Base-by-base conservation (phyloP, 2,797 vertebrate species). In the Cephalopachus bancanus region DNA sequence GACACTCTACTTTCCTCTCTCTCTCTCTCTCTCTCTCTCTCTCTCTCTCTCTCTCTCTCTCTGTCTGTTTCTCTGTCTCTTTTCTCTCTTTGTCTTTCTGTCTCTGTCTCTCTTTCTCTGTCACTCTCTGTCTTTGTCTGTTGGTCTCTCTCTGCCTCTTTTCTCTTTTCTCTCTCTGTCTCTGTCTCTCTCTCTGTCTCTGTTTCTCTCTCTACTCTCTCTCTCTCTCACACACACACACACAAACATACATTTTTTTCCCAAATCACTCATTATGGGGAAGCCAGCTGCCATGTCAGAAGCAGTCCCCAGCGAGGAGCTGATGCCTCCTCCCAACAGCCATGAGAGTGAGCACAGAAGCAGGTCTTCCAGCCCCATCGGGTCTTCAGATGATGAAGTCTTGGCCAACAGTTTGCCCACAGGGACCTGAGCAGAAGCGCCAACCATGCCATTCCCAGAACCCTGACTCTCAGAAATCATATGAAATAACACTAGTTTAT, bases 331-430 rank as follows among this genome's bases (percentile, higher is more conserved):
- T 28, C 0, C 8, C 6, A 3, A 17, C 26, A 49, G 28, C 10
- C 49, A 0, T 1, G 2, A 4, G 7, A 0, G 11, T 5, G 44
- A n/a, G 30, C 7, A 3, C 0, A 0, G 22, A 26, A 9, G 55
- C 30, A 1, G 0, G 16, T 37, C 30, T 44, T 37, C 30, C 6
- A 24, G 7, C 49, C 24, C 26, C 44, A 24, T 10, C 67, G 15
- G 37, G 55, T 67, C 33, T 62, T 80, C 26, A 4, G 65, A 33
- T 19, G 65, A 33, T 2, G 0, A 6, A 60, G 37, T 17, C 53
- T 22, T 6, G 3, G 30, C 20, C 33, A 51, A 22, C 4, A 10
- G 30, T 28, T 20, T 22, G 5, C 15, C 83, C 5, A 76, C 1
- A 10, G 53, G 28, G 51, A 33, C 72, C 3, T 10, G 28, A 80